Evolutionary conservation across 2,888 invertebrate species (phyloP), one percentile per base, ranked within the genome.

Genomic region (Cryptophagus acutangulus): DNA sequence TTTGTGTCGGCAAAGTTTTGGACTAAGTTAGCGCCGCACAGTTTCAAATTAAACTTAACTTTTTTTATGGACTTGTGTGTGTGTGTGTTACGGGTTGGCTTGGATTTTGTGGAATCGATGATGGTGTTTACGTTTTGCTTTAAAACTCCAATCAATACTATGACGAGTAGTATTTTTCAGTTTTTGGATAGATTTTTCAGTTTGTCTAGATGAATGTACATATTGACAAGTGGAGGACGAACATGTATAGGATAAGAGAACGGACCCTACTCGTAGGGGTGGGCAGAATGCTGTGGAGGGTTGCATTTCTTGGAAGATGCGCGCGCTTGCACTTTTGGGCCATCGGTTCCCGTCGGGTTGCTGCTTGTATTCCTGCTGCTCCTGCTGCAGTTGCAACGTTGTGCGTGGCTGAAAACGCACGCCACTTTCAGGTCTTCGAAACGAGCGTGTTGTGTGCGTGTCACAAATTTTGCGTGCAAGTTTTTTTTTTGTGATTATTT

Each of bases 1-100:
- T 68, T 67, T 65, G 65, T 64, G 66, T 65, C 64, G 63, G 65
- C 60, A 56, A 68, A 69, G 67, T 69, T 69, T 65, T 59, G 61
- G 64, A 59, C 66, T 59, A 62, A 65, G 63, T 65, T 65, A 61
- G 59, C 58, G 61, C 58, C 66, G n/a, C n/a, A n/a, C n/a, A 65
- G 64, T 67, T 68, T 57, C 63, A 65, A 65, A 66, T 65, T 65
- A 65, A 65, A 64, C 58, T 62, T 55, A 67, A 67, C 65, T 67
- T 67, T 68, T n/a, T n/a, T 66, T 66, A 66, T 67, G 65, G 65
- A 53, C 59, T 56, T n/a, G n/a, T n/a, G n/a, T n/a, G n/a, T n/a
- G n/a, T n/a, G n/a, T n/a, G n/a, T n/a, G n/a, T n/a, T n/a, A n/a
- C n/a, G n/a, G n/a, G n/a, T n/a, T n/a, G 62, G 61, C 64, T 63